These are phyloP conservation scores for Portevinia maculata DNA, from an alignment of 2,888 invertebrate species.

Conservation along the genomic window DNA sequence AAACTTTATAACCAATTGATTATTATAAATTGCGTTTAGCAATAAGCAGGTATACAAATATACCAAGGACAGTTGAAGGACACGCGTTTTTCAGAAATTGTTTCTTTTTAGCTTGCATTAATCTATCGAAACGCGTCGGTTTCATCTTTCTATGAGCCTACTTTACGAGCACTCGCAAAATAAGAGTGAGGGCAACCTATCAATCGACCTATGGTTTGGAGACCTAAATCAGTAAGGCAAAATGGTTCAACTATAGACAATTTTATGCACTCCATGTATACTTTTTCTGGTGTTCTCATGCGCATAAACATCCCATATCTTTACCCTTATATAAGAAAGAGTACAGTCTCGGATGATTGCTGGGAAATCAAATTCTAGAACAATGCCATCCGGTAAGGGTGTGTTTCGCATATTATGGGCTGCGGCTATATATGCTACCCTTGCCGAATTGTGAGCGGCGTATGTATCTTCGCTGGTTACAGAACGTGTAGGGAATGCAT, in stretches of 20 bases:
- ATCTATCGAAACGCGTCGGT: background rate
- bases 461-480: conserved; percentile 2
- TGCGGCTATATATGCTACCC: conserved; percentile 39
- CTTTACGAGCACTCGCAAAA: conserved; percentile 2
- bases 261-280: conserved; percentile 17
- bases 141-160: conserved; percentile 1
- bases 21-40: no score
- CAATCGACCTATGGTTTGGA: conserved; percentile 25
- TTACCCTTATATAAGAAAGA: conserved; percentile 14
- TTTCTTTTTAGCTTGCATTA: conserved; percentile 1
- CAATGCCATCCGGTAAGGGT: conserved; percentile 38
- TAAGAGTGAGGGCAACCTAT: background rate
- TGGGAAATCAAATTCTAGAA: conserved; percentile 14
- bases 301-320: conserved; percentile 36
- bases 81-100: background rate
- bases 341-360: conserved; percentile 56
- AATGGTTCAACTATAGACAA: conserved; percentile 21
- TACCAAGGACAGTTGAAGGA: conserved; percentile 36
- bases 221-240: conserved; percentile 5
- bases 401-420: conserved; percentile 41
- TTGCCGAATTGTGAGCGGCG: conserved; percentile 1
- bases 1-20: background rate
- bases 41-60: background rate
- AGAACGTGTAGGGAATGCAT: background rate
- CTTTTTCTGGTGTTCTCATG: conserved; percentile 9